phyloP scores from a whole-genome alignment of 2,113 vertebrate genomes.

The Chamaea fasciata region DNA sequence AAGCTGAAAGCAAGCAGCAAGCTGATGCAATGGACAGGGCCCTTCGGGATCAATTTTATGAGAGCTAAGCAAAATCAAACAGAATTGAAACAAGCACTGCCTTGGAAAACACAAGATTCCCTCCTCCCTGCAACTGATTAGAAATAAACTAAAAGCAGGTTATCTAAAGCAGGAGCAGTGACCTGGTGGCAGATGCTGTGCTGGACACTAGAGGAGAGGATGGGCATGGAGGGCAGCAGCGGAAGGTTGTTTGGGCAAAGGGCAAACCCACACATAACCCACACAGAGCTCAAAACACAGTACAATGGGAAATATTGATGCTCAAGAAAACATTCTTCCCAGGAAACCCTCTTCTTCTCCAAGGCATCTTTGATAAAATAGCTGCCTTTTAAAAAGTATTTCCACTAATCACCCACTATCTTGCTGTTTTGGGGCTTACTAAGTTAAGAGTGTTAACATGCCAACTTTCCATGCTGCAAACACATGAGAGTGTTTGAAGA shows the following conservation, averaged over 20 bases:
- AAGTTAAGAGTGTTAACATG: background rate
- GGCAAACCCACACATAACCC: background rate
- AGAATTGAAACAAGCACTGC: background rate
- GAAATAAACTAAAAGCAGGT: background rate
- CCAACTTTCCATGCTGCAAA: background rate
- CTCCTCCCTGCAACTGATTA: background rate
- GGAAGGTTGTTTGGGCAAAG: background rate
- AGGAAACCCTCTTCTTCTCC: background rate
- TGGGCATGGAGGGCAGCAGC: background rate
- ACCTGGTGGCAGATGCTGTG: background rate
- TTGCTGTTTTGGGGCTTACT: background rate
- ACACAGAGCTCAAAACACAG: background rate
- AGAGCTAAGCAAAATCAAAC: constrained; percentile 32
- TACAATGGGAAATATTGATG: background rate
- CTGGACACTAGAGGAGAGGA: background rate
- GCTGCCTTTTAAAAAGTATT: background rate
- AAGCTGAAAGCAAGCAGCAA: constrained; percentile 39
- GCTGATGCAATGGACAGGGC: constrained; percentile 37
- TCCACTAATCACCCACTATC: background rate
- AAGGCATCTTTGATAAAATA: background rate
- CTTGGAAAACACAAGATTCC: constrained; percentile 4
- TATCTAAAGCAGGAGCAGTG: background rate
- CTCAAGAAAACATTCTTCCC: background rate
- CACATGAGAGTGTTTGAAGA: background rate
- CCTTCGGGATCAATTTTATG: background rate